Percentiles rank a stretch among this genome's conserved stretches.
These are phyloP conservation scores for Apamea sordens DNA, from an alignment of 2,888 invertebrate genomes.

Conservation along the genomic window DNA sequence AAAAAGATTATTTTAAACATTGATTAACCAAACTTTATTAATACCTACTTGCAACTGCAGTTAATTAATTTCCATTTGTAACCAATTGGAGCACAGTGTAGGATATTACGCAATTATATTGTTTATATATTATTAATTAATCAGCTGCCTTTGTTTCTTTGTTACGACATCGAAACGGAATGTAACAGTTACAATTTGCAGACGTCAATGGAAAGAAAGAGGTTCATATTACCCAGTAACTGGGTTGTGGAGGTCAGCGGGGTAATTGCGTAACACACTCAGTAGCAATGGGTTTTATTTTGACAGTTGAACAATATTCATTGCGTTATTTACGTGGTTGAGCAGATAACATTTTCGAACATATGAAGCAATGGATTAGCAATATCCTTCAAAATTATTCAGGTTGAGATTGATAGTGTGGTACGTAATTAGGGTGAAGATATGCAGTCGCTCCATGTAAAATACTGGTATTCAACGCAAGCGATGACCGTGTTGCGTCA, in stretches of 20 bases:
- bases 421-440: background rate
- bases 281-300: no score
- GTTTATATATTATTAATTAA: slow-evolving; percentile 40
- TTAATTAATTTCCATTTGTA: slow-evolving; percentile 5
- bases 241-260: background rate
- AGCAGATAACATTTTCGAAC: no score
- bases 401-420: no score
- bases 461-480: background rate
- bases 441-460: background rate
- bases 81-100: slow-evolving; percentile 16
- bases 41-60: background rate
- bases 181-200: background rate
- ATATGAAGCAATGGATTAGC: no score
- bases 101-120: slow-evolving; percentile 40
- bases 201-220: background rate
- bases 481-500: background rate
- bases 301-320: no score
- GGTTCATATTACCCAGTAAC: background rate
- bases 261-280: no score
- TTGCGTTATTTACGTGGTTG: no score
- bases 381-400: no score
- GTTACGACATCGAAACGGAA: slow-evolving; percentile 27
- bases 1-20: background rate
- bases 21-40: background rate
- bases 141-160: slow-evolving; percentile 34